Percentiles rank a stretch among this genome's conserved stretches.
Evolutionary conservation across 2,797 vertebrate genomes (phyloP).

Genomic region (Sebastes hubbsi): DNA sequence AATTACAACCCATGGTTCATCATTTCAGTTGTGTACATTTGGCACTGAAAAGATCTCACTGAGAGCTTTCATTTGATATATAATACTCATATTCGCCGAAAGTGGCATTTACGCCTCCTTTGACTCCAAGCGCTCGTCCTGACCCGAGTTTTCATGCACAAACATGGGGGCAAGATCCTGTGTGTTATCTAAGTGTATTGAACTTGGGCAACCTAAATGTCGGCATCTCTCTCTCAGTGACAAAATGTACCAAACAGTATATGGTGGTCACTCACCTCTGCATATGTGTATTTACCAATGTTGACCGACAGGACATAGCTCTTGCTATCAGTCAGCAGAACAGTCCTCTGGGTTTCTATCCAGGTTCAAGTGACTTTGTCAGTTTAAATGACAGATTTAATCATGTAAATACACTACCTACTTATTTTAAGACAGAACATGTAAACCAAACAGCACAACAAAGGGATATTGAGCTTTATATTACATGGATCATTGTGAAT

Average conservation of each 20-base stretch:
- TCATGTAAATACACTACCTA: not conserved
- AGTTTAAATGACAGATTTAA: not conserved
- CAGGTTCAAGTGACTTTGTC: not conserved
- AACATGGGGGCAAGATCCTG: not conserved
- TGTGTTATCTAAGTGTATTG: not conserved
- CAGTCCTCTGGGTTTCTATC: not conserved
- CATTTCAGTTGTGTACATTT: too few species aligned
- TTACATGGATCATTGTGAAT: not conserved
- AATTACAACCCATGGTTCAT: too few species aligned
- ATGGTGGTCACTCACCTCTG: not conserved
- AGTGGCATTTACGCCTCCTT: too few species aligned
- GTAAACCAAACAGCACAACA: not conserved
- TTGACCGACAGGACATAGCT: not conserved
- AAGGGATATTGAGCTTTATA: not conserved
- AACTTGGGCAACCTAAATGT: not conserved
- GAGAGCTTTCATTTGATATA: too few species aligned
- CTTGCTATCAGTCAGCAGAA: not conserved
- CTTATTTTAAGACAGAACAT: not conserved
- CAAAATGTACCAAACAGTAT: not conserved
- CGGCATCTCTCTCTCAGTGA: not conserved
- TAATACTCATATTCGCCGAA: too few species aligned
- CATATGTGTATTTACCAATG: not conserved
- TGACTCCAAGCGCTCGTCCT: too few species aligned
- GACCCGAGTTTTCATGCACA: not conserved
- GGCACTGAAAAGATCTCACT: too few species aligned